Percentiles rank a stretch among this genome's conserved stretches.
Evolutionary conservation across 2,888 invertebrate genomes (phyloP).

Genomic region (Agrotis puta): DNA sequence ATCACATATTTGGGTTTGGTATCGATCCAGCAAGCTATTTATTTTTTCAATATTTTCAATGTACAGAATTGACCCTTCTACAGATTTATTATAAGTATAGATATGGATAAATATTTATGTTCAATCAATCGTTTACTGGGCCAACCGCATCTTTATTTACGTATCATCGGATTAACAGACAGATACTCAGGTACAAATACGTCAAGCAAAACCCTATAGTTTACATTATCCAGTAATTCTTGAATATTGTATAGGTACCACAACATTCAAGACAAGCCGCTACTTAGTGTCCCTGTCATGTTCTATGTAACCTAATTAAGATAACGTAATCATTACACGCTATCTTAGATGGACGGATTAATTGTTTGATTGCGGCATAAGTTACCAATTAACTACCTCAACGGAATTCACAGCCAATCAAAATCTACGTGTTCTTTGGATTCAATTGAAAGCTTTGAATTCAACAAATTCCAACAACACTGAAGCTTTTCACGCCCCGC

Average conservation of each 20-base stretch:
- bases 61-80: too few species aligned
- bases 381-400: constrained; percentile 43
- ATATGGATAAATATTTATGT: too few species aligned
- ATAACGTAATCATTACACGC: constrained; percentile 30
- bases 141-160: too few species aligned
- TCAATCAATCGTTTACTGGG: too few species aligned
- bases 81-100: too few species aligned
- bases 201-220: background rate
- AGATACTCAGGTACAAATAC: too few species aligned
- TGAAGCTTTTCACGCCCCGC: background rate
- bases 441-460: constrained; percentile 36
- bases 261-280: background rate
- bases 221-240: background rate
- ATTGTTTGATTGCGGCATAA: constrained; percentile 55
- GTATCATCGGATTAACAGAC: too few species aligned
- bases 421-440: constrained; percentile 22
- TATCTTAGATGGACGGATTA: constrained; percentile 48
- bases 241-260: background rate
- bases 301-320: constrained; percentile 48
- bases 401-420: constrained; percentile 19
- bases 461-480: constrained; percentile 11
- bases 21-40: too few species aligned
- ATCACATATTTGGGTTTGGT: too few species aligned
- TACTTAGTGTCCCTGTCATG: constrained; percentile 36
- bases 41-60: too few species aligned